A percentile compares a stretch with the other conserved stretches of the same genome.
Evolutionary conservation across 2,113 vertebrate genomes (phyloP).

Genomic region (Leucopternis melanops): DNA sequence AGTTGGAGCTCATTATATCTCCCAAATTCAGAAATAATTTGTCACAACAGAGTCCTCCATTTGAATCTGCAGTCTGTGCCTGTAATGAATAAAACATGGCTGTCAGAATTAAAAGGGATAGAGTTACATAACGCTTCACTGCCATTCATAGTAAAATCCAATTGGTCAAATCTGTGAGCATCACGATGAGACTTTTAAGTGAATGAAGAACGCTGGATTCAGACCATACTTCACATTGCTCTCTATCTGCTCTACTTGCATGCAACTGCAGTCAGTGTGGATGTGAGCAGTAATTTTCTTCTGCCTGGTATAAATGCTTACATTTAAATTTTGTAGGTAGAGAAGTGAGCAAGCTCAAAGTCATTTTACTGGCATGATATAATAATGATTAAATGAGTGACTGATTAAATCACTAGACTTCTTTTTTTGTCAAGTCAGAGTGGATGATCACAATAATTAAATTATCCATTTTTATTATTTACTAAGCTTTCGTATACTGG

Average conservation of each 20-base stretch:
- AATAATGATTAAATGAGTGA: not conserved
- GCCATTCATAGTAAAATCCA: not conserved
- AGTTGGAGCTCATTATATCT: not conserved
- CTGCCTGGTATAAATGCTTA: not conserved
- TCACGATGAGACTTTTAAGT: not conserved
- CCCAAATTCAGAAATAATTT: constrained; percentile 1
- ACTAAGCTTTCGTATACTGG: not conserved
- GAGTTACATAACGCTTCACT: not conserved
- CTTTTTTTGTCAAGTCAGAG: not conserved
- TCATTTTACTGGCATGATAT: not conserved
- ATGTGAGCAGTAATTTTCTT: not conserved
- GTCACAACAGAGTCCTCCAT: not conserved
- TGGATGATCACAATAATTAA: not conserved
- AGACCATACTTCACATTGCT: not conserved
- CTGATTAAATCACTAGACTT: not conserved
- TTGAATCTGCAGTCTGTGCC: not conserved
- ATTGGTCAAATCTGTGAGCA: not conserved
- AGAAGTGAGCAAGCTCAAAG: not conserved
- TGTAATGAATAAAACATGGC: not conserved
- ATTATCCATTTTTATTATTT: not conserved
- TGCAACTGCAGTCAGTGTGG: not conserved
- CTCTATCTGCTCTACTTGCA: not conserved
- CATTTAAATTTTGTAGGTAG: not conserved
- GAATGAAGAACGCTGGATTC: not conserved
- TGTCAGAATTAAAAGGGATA: not conserved